phyloP scores from a whole-genome alignment of 2,797 vertebrate genomes.

The Danio tinwini region DNA sequence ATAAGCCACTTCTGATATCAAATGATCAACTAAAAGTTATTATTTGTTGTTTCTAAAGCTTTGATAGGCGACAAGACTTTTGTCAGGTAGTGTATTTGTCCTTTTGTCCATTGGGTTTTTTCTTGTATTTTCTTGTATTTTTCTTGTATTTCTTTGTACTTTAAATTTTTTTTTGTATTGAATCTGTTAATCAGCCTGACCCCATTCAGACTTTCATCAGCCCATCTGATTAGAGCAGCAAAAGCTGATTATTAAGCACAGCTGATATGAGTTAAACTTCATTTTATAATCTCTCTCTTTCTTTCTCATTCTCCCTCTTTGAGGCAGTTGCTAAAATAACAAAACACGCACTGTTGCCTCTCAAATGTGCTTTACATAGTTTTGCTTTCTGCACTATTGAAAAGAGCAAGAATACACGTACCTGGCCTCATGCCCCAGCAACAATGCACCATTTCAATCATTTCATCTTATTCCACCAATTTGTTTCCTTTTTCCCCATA shows the following conservation, averaged over 20 bases:
- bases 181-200: conserved; percentile 35
- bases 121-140: conserved; percentile 41
- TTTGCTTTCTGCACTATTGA: conserved; percentile 24
- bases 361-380: conserved; percentile 21
- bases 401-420: conserved; percentile 38
- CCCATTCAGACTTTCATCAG: conserved; percentile 38
- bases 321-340: conserved; percentile 31
- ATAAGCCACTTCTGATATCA: too few species aligned
- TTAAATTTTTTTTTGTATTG: too few species aligned
- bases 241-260: conserved; percentile 44
- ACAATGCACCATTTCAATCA: background rate
- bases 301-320: background rate
- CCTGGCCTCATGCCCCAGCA: conserved; percentile 30
- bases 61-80: too few species aligned
- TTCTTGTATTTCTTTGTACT: conserved; percentile 40
- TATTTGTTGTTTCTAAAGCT: too few species aligned
- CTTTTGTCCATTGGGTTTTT: too few species aligned
- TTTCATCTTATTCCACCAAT: background rate
- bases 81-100: too few species aligned
- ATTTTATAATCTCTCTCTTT: conserved; percentile 11
- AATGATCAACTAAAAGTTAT: too few species aligned
- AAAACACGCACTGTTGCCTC: conserved; percentile 5
- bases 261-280: conserved; percentile 40
- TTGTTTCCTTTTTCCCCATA: conserved; percentile 19
- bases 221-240: conserved; percentile 34